These are phyloP conservation scores for Medauroidea extradentata DNA, from an alignment of 1,140 invertebrate species.

Conservation along the genomic window DNA sequence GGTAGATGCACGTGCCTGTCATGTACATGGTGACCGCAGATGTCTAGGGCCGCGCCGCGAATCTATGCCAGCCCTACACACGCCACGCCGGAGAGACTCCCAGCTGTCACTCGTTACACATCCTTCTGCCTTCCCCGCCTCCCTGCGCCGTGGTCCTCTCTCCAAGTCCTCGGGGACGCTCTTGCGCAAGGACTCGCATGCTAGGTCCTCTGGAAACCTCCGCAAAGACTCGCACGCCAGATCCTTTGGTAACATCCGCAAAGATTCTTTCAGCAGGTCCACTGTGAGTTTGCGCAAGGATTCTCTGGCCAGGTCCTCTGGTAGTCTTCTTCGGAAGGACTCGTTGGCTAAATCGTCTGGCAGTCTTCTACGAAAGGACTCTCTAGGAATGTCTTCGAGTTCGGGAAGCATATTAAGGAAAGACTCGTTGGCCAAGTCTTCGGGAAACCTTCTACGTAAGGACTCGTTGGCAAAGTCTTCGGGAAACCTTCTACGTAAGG, in stretches of 20 bases:
- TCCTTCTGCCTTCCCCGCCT: constrained; percentile 62
- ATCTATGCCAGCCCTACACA: constrained; percentile 41
- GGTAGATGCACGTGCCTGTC: constrained; percentile 52
- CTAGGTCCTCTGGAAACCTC: background rate
- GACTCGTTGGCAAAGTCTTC: too few species aligned
- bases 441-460: too few species aligned
- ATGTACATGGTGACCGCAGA: constrained; percentile 59
- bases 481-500: too few species aligned
- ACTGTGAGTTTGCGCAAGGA: background rate
- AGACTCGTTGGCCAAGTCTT: too few species aligned
- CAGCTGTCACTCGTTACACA: constrained; percentile 54
- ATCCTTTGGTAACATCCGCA: background rate
- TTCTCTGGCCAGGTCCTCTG: background rate
- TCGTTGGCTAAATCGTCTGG: too few species aligned
- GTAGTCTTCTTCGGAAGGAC: background rate
- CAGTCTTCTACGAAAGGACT: background rate
- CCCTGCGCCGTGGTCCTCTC: too few species aligned
- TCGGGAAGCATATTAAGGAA: background rate
- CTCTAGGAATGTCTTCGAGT: background rate
- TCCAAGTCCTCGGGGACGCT: too few species aligned
- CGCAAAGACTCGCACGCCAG: background rate
- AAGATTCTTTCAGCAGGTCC: background rate
- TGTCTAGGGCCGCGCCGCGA: constrained; percentile 40
- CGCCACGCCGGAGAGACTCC: constrained; percentile 51
- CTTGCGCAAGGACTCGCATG: constrained; percentile 5